Percentiles rank a stretch among this genome's conserved stretches.
Conservation (phyloP, 2,888 invertebrate species). For the Muscina levida region DNA sequence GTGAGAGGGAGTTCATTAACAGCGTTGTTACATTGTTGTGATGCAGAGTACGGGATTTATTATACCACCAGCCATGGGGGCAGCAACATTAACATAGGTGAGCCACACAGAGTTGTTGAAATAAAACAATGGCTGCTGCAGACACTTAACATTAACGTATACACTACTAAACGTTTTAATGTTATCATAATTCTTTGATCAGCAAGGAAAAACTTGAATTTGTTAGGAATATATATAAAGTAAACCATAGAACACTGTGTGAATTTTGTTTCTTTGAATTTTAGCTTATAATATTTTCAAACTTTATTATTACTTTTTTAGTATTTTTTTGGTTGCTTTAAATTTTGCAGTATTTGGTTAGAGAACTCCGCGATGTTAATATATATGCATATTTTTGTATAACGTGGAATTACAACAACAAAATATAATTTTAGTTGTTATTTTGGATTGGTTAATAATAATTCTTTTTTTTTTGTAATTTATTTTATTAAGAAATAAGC, state of each 20-base stretch:
- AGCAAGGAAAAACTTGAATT: constrained; percentile 1
- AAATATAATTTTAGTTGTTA: no score
- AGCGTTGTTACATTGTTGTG: no score
- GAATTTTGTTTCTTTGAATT: no score
- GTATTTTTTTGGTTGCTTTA: background rate
- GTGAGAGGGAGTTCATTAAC: background rate
- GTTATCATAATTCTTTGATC: constrained; percentile 13
- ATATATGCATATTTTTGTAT: no score
- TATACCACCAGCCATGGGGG: no score
- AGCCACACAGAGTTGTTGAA: constrained; percentile 12
- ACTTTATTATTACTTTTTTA: background rate
- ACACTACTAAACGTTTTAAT: constrained; percentile 19
- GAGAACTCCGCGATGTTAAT: no score
- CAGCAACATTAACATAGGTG: no score
- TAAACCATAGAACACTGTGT: no score
- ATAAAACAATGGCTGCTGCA: constrained; percentile 35
- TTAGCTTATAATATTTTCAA: no score
- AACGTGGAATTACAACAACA: no score
- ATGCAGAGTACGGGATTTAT: no score
- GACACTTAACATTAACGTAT: constrained; percentile 27
- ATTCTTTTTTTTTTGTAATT: constrained; percentile 31
- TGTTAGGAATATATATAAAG: constrained; percentile 1
- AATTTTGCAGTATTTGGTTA: background rate
- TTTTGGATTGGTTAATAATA: constrained; percentile 41
- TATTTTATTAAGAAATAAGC: constrained; percentile 2